These are phyloP conservation scores for Junonia oenone DNA, from an alignment of 2,888 invertebrate genomes.

Conservation along the genomic window DNA sequence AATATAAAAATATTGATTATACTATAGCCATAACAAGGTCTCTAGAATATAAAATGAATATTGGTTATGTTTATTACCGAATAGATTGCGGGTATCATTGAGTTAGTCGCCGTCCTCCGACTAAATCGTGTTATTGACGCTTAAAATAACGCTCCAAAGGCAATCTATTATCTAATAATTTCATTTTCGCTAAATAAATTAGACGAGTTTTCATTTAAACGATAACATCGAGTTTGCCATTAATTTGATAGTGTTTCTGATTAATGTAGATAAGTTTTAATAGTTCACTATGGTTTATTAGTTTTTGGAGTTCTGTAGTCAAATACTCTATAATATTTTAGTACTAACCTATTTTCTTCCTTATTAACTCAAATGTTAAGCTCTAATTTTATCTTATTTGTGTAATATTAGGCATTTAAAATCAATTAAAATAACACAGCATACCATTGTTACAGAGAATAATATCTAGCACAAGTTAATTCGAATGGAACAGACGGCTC, in stretches of 20 bases:
- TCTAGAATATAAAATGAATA: too few relatives aligned
- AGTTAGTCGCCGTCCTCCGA: constrained; percentile 38
- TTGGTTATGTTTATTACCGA: constrained; percentile 37
- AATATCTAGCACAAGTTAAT: too few relatives aligned
- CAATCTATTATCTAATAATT: constrained; percentile 2
- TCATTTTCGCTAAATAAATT: neutral
- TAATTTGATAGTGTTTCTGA: neutral
- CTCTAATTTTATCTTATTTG: too few relatives aligned
- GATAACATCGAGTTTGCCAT: neutral
- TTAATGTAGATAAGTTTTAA: neutral
- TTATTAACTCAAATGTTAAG: too few relatives aligned
- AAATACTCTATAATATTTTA: neutral
- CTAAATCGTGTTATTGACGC: constrained; percentile 18
- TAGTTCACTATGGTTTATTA: neutral
- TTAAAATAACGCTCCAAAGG: constrained; percentile 9
- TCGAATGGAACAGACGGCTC: too few relatives aligned
- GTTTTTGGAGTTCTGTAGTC: neutral
- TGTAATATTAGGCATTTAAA: too few relatives aligned
- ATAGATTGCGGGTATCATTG: constrained; percentile 44
- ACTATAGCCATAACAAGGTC: too few relatives aligned
- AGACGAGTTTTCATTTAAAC: neutral
- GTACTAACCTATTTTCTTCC: neutral
- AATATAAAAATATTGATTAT: too few relatives aligned
- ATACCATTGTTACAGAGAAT: too few relatives aligned
- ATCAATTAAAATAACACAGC: too few relatives aligned